A percentile compares a stretch with the other conserved stretches of the same genome.
Conservation (phyloP, 2,113 vertebrate genomes). For the Nycticryphes semicollaris region DNA sequence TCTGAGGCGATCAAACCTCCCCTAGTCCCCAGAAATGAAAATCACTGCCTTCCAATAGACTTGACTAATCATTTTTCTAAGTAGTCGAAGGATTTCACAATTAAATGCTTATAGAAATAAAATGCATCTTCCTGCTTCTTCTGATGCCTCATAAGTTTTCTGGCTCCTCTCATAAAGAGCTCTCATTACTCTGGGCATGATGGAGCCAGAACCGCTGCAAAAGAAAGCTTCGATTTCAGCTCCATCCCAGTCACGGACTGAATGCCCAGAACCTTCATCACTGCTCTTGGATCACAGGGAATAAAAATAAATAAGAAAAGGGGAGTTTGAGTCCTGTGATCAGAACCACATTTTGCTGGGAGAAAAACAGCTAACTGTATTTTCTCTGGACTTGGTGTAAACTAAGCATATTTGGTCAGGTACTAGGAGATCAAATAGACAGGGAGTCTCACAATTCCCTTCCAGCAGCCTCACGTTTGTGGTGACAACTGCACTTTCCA, state of each 20-base stretch:
- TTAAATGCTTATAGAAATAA: slow-evolving; percentile 29
- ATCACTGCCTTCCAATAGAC: neutral
- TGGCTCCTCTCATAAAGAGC: neutral
- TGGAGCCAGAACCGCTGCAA: neutral
- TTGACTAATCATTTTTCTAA: slow-evolving; percentile 34
- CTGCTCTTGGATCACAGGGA: neutral
- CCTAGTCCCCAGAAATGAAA: neutral
- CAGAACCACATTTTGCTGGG: neutral
- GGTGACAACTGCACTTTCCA: slow-evolving; percentile 41
- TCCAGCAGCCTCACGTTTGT: neutral
- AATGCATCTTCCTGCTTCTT: slow-evolving; percentile 7
- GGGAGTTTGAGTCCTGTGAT: neutral
- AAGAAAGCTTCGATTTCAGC: neutral
- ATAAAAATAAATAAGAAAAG: neutral
- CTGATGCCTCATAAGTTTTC: slow-evolving; percentile 30
- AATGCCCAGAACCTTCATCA: neutral
- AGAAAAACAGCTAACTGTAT: neutral
- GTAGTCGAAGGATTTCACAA: neutral
- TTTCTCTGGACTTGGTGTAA: neutral
- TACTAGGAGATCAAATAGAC: neutral
- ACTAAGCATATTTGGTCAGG: neutral
- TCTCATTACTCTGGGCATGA: neutral
- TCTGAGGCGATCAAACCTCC: neutral
- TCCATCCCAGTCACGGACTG: neutral
- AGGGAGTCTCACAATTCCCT: neutral